Evolutionary conservation across 2,888 invertebrate genomes (phyloP).

Genomic region (Polyommatus icarus): DNA sequence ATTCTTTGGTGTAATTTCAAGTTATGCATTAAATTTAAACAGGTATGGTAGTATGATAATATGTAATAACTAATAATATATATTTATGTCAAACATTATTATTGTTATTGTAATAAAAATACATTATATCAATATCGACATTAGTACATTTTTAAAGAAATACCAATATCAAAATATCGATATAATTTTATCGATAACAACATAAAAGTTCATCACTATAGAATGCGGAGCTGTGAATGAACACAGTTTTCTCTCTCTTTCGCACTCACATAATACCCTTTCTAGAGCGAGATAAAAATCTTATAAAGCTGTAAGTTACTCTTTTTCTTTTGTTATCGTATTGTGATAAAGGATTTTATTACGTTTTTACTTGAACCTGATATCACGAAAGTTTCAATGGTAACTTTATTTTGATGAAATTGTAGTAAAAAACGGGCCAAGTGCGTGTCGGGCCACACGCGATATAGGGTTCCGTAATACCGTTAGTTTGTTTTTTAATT

Average conservation of each 20-base stretch:
- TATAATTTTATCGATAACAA: conserved; percentile 1
- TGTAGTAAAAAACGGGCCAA: neutral
- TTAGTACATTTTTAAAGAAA: too few relatives aligned
- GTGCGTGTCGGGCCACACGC: too few relatives aligned
- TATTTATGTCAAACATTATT: neutral
- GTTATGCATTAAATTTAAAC: neutral
- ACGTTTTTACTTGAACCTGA: neutral
- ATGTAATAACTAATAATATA: neutral
- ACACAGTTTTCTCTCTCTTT: neutral
- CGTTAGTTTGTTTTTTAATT: too few relatives aligned
- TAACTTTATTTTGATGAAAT: neutral
- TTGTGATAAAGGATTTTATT: neutral
- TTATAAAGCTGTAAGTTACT: conserved; percentile 10
- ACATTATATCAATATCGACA: too few relatives aligned
- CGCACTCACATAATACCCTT: neutral
- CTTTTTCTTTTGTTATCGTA: neutral
- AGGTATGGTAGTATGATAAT: neutral
- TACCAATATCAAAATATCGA: too few relatives aligned
- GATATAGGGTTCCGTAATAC: too few relatives aligned
- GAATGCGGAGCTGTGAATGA: neutral
- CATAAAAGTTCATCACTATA: neutral
- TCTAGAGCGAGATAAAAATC: neutral
- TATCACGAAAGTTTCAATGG: neutral
- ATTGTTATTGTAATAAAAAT: too few relatives aligned
- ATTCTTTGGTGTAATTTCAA: neutral